A percentile compares a stretch with the other conserved stretches of the same genome.
phyloP scores from a whole-genome alignment of 2,888 invertebrate species.

The Callosobruchus maculatus region DNA sequence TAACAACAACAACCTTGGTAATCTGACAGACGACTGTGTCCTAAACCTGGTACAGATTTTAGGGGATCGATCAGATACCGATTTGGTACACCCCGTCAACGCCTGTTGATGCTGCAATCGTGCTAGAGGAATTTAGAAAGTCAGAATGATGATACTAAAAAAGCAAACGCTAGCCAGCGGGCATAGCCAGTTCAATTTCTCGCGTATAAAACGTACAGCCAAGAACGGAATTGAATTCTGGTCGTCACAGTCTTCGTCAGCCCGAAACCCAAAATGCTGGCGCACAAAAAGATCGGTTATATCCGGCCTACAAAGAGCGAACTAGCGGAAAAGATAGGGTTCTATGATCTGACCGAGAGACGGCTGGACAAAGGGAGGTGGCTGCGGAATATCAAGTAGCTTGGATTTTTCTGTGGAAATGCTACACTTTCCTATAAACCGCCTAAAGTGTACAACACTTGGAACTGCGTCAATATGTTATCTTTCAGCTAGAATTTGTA shows the following conservation, averaged over 20 bases:
- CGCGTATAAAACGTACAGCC: background rate
- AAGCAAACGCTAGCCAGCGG: background rate
- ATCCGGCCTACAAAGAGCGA: background rate
- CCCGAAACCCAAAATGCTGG: background rate
- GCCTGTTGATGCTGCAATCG: no score
- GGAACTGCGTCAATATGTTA: no score
- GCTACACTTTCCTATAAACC: background rate
- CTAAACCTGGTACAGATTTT: no score
- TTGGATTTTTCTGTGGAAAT: background rate
- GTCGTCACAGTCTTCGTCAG: background rate
- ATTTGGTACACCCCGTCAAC: no score
- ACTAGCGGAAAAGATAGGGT: background rate
- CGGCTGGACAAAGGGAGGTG: background rate
- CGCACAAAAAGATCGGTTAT: background rate
- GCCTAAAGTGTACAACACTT: no score
- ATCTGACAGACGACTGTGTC: no score
- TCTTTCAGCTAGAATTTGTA: no score
- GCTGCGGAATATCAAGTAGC: background rate
- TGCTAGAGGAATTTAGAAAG: no score
- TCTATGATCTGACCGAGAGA: background rate
- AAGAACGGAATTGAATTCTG: background rate
- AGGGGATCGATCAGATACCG: no score
- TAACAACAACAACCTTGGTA: no score
- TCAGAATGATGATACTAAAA: no score
- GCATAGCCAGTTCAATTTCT: background rate